phyloP scores from a whole-genome alignment of 35 echinoderm and acorn worm species.

The Apostichopus japonicus region DNA sequence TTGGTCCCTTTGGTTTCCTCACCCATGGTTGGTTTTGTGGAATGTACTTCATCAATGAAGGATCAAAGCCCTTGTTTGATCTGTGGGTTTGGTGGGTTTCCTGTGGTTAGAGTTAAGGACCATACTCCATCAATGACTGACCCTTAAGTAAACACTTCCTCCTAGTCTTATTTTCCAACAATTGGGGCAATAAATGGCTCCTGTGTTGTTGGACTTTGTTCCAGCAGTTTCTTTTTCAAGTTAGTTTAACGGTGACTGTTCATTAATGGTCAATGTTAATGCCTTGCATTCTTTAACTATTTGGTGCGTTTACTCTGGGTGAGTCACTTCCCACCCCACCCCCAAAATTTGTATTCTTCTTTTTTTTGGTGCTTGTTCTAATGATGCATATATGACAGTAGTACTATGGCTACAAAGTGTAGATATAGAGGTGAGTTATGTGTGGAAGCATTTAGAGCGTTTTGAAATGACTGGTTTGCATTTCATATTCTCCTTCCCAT shows the following conservation, averaged over 20 bases:
- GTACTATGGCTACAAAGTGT: too few relatives aligned
- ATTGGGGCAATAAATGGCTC: background rate
- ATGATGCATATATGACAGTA: too few relatives aligned
- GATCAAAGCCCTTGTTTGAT: background rate
- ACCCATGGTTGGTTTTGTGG: background rate
- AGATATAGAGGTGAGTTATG: too few relatives aligned
- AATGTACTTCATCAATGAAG: background rate
- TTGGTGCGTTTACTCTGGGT: too few relatives aligned
- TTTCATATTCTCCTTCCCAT: too few relatives aligned
- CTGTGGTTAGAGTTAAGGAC: conserved; percentile 20
- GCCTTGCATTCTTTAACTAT: too few relatives aligned
- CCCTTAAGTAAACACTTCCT: conserved; percentile 2
- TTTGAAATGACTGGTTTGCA: too few relatives aligned
- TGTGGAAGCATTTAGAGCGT: too few relatives aligned
- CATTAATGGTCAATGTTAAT: background rate
- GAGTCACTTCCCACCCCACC: too few relatives aligned
- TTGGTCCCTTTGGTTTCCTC: background rate
- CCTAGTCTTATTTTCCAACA: background rate
- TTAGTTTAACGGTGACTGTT: background rate
- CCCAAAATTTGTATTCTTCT: too few relatives aligned
- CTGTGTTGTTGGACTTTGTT: background rate
- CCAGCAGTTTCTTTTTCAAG: background rate
- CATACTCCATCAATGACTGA: background rate
- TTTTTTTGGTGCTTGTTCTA: too few relatives aligned
- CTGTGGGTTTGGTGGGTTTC: conserved; percentile 28